Conservation (phyloP, 1,140 invertebrate species). For the Drosophila ambigua region DNA sequence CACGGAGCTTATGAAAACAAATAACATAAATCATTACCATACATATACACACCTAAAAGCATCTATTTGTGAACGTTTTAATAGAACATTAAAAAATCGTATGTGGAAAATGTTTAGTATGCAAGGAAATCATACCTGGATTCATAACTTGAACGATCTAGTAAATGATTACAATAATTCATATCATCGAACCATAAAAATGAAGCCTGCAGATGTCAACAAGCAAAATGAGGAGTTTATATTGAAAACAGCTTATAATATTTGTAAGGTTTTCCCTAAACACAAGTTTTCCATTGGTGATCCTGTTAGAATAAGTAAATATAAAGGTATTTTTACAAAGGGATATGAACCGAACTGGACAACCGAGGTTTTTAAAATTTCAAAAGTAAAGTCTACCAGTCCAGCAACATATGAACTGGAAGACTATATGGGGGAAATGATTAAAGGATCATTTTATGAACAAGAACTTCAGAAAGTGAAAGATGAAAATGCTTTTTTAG, state of each 20-base stretch:
- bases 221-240: constrained; percentile 8
- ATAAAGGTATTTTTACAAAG: constrained; percentile 7
- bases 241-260: constrained; percentile 7
- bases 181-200: background rate
- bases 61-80: constrained; percentile 7
- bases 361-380: constrained; percentile 5
- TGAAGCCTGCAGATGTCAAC: background rate
- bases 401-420: background rate
- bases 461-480: too few species aligned
- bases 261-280: background rate
- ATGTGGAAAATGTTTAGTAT: too few species aligned
- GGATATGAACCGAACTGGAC: constrained; percentile 5
- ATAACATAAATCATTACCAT: constrained; percentile 12
- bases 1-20: background rate
- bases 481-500: too few species aligned
- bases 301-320: constrained; percentile 3
- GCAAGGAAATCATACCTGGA: too few species aligned
- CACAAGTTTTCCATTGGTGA: background rate
- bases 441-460: background rate
- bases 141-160: too few species aligned
- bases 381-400: background rate
- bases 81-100: background rate
- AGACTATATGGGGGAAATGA: background rate
- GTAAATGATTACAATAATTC: too few species aligned
- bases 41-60: constrained; percentile 3